phyloP scores from a whole-genome alignment of 2,797 vertebrate genomes.

The Lithobates pipiens region DNA sequence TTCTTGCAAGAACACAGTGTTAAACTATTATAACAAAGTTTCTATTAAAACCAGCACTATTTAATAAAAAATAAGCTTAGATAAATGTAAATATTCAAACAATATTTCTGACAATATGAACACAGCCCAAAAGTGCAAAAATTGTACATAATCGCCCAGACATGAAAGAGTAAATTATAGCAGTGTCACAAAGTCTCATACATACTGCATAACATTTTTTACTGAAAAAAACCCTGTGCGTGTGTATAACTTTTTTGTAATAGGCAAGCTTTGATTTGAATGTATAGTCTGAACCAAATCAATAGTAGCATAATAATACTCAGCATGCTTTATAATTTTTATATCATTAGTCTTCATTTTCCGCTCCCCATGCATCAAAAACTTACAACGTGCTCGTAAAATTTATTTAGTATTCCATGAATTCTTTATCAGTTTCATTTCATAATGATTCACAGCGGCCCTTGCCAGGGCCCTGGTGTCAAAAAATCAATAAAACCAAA shows the following conservation, averaged over 20 bases:
- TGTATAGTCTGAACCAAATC: slow-evolving; percentile 98
- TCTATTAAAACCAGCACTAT: too few relatives aligned
- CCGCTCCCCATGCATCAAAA: slow-evolving; percentile 89
- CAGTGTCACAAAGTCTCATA: not conserved
- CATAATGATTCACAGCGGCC: slow-evolving; percentile 92
- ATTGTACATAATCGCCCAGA: not conserved
- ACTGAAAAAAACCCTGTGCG: not conserved
- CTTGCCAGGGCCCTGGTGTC: slow-evolving; percentile 82
- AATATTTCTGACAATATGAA: too few relatives aligned
- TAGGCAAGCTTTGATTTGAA: slow-evolving; percentile 83
- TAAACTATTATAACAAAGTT: too few relatives aligned
- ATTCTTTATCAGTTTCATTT: slow-evolving; percentile 99
- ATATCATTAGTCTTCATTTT: slow-evolving; percentile 94
- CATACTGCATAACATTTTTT: not conserved
- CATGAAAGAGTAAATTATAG: not conserved
- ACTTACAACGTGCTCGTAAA: slow-evolving; percentile 89
- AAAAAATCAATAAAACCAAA: slow-evolving; percentile 98
- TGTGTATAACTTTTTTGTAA: slow-evolving; percentile 55
- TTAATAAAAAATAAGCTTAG: too few relatives aligned
- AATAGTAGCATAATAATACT: slow-evolving; percentile 95
- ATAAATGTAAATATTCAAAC: too few relatives aligned
- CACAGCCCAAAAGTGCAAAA: too few relatives aligned
- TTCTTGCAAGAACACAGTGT: too few relatives aligned
- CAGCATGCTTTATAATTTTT: slow-evolving; percentile 97
- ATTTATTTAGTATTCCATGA: slow-evolving; percentile 99